Percentiles rank a stretch among this genome's conserved stretches.
phyloP scores from a whole-genome alignment of 2,113 vertebrate species.

The Pachyramphus minor region DNA sequence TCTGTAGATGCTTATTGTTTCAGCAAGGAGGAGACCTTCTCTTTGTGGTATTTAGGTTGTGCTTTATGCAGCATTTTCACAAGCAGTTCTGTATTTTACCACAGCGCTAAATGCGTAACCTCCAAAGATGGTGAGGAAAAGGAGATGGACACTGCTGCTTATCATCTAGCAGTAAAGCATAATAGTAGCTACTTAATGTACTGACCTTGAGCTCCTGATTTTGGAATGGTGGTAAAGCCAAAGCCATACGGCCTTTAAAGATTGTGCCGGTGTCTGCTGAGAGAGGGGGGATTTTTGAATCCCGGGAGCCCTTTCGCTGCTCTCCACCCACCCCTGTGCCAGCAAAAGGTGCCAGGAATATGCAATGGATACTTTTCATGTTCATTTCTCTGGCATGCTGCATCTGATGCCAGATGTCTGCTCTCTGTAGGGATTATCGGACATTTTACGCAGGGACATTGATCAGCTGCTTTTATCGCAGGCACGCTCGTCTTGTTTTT shows the following conservation, averaged over 20 bases:
- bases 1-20: background rate
- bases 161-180: accelerated
- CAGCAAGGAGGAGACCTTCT: background rate
- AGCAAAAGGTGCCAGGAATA: constrained; percentile 16
- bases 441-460: background rate
- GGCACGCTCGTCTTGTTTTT: background rate
- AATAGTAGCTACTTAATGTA: background rate
- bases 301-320: background rate
- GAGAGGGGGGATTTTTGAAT: background rate
- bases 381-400: constrained; percentile 16
- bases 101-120: background rate
- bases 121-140: background rate
- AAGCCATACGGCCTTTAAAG: background rate
- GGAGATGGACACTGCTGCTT: background rate
- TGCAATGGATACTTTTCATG: background rate
- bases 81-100: background rate
- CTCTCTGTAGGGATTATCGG: constrained; percentile 11
- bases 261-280: background rate
- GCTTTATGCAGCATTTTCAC: background rate
- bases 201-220: background rate
- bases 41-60: background rate
- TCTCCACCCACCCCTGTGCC: background rate
- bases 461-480: constrained; percentile 37
- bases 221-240: background rate
- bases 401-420: background rate